phyloP scores from a whole-genome alignment of 2,113 vertebrate species.

The Phyllostomus discolor region DNA sequence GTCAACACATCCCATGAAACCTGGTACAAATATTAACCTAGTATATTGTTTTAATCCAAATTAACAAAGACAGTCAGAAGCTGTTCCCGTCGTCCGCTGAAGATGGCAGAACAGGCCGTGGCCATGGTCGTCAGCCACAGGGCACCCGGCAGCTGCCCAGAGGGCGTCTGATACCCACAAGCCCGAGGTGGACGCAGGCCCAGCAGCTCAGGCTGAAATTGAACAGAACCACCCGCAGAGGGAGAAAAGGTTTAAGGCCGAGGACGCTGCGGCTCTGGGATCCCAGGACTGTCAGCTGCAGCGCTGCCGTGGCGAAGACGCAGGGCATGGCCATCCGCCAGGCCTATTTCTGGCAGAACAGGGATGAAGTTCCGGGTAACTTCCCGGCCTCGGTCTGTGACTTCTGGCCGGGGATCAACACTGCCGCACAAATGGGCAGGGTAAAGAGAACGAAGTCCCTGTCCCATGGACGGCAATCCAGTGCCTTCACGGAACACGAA shows the following conservation, averaged over 20 bases:
- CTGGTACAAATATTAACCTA: not conserved
- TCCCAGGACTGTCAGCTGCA: slow-evolving; percentile 88
- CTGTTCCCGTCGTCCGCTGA: not conserved
- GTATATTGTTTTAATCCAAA: not conserved
- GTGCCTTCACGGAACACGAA: not conserved
- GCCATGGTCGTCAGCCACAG: not conserved
- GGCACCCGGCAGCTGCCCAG: not conserved
- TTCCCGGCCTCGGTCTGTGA: slow-evolving; percentile 87
- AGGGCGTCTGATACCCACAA: not conserved
- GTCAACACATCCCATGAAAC: not conserved
- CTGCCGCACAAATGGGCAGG: slow-evolving; percentile 85
- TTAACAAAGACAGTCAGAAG: not conserved
- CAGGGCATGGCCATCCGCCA: slow-evolving; percentile 87
- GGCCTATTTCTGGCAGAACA: slow-evolving; percentile 78
- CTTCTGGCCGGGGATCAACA: slow-evolving; percentile 90
- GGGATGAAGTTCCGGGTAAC: slow-evolving; percentile 78
- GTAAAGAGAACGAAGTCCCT: not conserved
- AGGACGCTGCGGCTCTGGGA: not conserved
- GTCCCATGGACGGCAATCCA: not conserved
- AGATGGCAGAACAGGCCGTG: not conserved
- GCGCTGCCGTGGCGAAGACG: slow-evolving; percentile 88
- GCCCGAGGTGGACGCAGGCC: not conserved
- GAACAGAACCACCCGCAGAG: not conserved
- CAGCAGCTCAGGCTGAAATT: not conserved
- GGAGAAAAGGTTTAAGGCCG: not conserved